phyloP scores from a whole-genome alignment of 2,113 vertebrate genomes.

The Anguilla japonica region DNA sequence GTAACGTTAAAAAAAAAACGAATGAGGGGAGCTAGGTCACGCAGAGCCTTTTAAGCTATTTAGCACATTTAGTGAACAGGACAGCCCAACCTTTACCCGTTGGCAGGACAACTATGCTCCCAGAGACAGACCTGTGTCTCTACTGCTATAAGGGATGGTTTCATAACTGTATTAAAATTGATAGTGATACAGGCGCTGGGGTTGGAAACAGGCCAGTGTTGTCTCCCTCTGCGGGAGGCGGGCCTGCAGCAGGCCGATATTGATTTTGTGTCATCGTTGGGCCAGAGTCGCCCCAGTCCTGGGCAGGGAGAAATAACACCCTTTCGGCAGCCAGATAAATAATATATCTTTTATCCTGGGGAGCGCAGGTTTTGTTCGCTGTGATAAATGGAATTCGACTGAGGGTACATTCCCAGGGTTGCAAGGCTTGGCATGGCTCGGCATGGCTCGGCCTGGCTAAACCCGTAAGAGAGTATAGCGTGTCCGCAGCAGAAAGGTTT shows the following conservation, averaged over 20 bases:
- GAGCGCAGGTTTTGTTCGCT: not conserved
- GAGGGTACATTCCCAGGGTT: not conserved
- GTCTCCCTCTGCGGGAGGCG: not conserved
- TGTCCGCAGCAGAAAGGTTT: not conserved
- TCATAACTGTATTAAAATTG: not conserved
- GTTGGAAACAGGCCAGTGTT: not conserved
- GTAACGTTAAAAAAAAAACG: too few relatives aligned
- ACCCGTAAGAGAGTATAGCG: too few relatives aligned
- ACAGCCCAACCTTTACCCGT: not conserved
- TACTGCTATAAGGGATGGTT: not conserved
- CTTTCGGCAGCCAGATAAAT: not conserved
- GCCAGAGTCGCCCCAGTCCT: not conserved
- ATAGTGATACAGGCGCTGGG: not conserved
- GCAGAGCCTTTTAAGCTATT: too few relatives aligned
- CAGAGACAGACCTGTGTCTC: not conserved
- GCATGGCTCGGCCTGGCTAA: too few relatives aligned
- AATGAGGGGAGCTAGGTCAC: too few relatives aligned
- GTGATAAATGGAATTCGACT: not conserved
- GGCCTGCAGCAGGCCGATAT: not conserved
- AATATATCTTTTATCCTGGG: not conserved
- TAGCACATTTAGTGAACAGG: too few relatives aligned
- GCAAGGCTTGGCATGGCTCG: not conserved
- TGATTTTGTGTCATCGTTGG: not conserved
- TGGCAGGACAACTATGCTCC: not conserved
- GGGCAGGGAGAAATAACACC: not conserved